Base-by-base conservation (phyloP, 1,140 invertebrate species). In the Microplitis mediator region DNA sequence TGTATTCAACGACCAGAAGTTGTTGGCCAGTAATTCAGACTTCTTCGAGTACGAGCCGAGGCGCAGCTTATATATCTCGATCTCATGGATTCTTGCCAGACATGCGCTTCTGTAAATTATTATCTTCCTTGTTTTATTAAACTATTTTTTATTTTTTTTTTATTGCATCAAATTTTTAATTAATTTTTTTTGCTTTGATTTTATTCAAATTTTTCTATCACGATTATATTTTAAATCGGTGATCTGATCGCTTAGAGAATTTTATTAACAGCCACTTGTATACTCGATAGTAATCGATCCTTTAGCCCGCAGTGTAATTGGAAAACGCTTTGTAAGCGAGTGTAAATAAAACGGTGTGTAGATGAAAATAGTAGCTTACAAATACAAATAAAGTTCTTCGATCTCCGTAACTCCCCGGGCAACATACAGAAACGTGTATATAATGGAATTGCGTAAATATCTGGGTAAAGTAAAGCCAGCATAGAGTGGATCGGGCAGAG, bases 1-100 rank as follows among this genome's bases (percentile, higher is more conserved):
- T 52, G 52, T 36, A 69, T 58, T 58, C 52, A 69, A 58, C 52
- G 56, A 52, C 67, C 52, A 69, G 67, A 61, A 69, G 67, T 58
- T 58, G 67, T 58, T 61, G 56, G 51, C 52, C 32, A 45, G 39
- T 45, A 45, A 45, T 45, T 45, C 39, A 45, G 39, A 45, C 8
- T 45, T 45, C 52, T 56, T 23, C 23, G 23, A 23, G 23, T 23
- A 23, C 6, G 39, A 45, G 11, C 6, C 39, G 6, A 45, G 11
- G 39, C 6, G 39, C 11, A 11, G 6, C 4, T 45, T 45, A 45
- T 45, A 45, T 9, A 45, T 45, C 6, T 56, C 23, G 9, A 56
- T 8, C n/a, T 56, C 9, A n/a, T 56, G 52, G 52, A 56, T 13
- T 56, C 23, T 14, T 56, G 52, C 52, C 52, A 56, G 52, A 56